These are phyloP conservation scores for Pangasius macronema DNA, from an alignment of 2,797 vertebrate species.

Conservation along the genomic window DNA sequence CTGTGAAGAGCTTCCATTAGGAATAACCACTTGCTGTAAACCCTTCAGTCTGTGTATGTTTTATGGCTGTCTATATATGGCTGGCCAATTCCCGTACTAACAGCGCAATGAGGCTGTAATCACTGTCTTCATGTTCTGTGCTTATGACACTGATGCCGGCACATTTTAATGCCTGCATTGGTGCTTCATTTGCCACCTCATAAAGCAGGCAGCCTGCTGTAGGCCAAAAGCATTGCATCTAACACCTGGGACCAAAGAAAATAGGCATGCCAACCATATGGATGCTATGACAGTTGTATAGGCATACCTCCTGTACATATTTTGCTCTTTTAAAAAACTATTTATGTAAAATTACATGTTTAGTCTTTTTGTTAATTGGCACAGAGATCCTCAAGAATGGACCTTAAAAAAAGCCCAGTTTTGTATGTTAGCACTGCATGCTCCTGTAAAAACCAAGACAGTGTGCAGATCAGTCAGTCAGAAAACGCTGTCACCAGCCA, in stretches of 20 bases:
- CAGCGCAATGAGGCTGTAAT: conserved; percentile 59
- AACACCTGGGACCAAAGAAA: conserved; percentile 11
- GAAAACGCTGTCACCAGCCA: conserved; percentile 42
- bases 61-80: conserved; percentile 59
- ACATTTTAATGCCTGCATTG: conserved; percentile 49
- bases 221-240: conserved; percentile 21
- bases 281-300: not conserved
- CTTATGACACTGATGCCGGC: conserved; percentile 50
- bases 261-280: not conserved
- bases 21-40: conserved; percentile 57
- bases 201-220: conserved; percentile 48
- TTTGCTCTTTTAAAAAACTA: not conserved
- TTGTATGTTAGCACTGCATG: not conserved
- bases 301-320: not conserved
- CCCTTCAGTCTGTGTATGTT: conserved; percentile 53
- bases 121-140: conserved; percentile 54
- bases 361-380: not conserved
- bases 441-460: conserved; percentile 27
- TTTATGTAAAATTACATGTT: not conserved
- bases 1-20: conserved; percentile 54
- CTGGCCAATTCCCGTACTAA: conserved; percentile 55
- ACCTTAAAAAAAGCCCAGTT: not conserved
- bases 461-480: conserved; percentile 49
- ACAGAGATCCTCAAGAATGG: not conserved
- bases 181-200: conserved; percentile 56